Evolutionary conservation across 1,140 invertebrate species (phyloP), one percentile per base, ranked within the genome.

Genomic region (Calephelis virginiensis): DNA sequence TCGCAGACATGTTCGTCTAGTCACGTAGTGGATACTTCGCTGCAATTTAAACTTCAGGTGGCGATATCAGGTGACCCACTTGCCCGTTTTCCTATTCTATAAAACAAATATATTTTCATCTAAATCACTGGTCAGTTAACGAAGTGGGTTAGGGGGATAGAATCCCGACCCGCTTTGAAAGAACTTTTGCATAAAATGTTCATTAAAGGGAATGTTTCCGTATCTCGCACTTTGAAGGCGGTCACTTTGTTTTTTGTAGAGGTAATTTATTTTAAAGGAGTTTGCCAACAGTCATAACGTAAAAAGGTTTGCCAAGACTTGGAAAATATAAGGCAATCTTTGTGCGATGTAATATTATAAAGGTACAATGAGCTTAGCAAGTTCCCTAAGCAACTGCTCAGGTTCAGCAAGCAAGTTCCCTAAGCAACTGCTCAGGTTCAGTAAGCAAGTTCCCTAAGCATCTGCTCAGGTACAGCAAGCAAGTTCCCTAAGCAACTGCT

Each of bases 151-250:
- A 76, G 76, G 72, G 73, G 60, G 67, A 70, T 69, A 69, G 76
- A 71, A 76, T 73, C 67, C 67, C 72, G 71, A 61, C 67, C 61
- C 67, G 48, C 60, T 72, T 72, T 67, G 70, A 68, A 72, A 71
- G 76, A 76, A 72, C 70, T 74, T 76, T 76, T 73, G 76, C 76
- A 78, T 78, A 78, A 78, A 76, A 78, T 76, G 74, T 75, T 78
- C 76, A 76, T 78, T 78, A 72, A 71, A 69, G 70, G 66, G 67
- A 63, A 75, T 75, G 70, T 75, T 72, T 75, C 50, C 17, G 50
- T 56, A 28, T 56, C 28, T 17, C 50, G 50, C 13, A 56, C 50
- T 56, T 37, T 28, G 50, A 56, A 56, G 50, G 50, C 50, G 50
- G 50, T 56, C 50, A 56, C 50, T 56, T 56, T 56, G 50, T 56